Conservation (phyloP, 2,113 vertebrate species). For the Promerops cafer region DNA sequence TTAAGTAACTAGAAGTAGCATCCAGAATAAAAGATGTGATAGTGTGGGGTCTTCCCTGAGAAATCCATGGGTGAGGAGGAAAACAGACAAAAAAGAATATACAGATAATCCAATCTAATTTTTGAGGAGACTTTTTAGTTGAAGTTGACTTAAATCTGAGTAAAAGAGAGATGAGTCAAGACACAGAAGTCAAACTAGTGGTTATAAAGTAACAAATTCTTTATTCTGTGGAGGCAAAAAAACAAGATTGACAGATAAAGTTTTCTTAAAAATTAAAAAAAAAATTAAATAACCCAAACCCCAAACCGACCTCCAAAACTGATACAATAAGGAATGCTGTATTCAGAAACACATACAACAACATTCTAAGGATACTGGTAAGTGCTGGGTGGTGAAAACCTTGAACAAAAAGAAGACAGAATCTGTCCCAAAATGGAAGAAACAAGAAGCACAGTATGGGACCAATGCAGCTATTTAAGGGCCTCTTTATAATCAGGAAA, state of each 20-base stretch:
- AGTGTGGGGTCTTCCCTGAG: background rate
- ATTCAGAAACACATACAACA: background rate
- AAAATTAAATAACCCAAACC: background rate
- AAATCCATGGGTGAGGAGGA: background rate
- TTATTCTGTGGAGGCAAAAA: background rate
- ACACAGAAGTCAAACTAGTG: background rate
- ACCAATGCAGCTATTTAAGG: background rate
- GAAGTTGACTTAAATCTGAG: background rate
- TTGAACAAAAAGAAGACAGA: background rate
- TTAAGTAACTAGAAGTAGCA: background rate
- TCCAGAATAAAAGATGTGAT: background rate
- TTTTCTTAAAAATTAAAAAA: background rate
- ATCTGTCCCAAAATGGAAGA: background rate
- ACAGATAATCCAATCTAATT: background rate
- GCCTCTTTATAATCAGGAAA: background rate
- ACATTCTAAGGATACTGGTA: background rate
- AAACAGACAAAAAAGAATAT: background rate
- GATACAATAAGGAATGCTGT: background rate
- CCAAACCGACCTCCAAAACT: background rate
- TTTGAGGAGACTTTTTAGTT: background rate
- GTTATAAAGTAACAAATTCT: background rate
- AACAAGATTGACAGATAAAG: background rate
- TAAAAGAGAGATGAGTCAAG: background rate
- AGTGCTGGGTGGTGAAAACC: background rate
- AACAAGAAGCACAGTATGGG: background rate